Conservation (phyloP, 2,113 vertebrate species). For the Caracal caracal region DNA sequence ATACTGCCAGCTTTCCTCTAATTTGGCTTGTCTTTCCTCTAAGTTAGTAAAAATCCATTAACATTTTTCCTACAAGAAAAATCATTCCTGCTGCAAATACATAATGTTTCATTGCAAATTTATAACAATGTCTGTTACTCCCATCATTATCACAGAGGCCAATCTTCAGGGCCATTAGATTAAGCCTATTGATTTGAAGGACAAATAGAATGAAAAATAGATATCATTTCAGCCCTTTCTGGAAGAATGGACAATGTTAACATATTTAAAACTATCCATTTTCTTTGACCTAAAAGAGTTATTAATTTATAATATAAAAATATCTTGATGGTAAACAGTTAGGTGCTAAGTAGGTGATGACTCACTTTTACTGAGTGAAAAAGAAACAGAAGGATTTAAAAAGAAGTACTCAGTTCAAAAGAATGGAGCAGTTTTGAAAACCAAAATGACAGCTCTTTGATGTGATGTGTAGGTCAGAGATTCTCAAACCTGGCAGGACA, state of each 20-base stretch:
- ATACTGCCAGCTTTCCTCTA: conserved; percentile 39
- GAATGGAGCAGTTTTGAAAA: conserved; percentile 50
- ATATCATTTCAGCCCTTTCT: not conserved
- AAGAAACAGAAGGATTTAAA: conserved; percentile 64
- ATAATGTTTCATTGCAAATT: conserved; percentile 27
- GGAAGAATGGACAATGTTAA: conserved; percentile 16
- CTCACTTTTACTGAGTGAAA: conserved; percentile 55
- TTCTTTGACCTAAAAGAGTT: conserved; percentile 38
- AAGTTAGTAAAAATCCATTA: conserved; percentile 54
- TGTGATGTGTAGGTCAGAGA: not conserved
- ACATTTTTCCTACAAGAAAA: conserved; percentile 28
- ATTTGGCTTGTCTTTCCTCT: conserved; percentile 47
- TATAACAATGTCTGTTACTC: not conserved
- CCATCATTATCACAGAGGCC: not conserved
- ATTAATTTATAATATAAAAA: conserved; percentile 62
- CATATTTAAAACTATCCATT: not conserved
- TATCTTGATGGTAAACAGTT: conserved; percentile 67
- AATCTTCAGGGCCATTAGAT: not conserved
- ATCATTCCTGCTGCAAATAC: not conserved
- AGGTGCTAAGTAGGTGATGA: conserved; percentile 60
- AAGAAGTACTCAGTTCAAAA: conserved; percentile 39
- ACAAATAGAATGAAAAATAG: conserved; percentile 22
- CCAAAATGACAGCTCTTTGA: conserved; percentile 35
- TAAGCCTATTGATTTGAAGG: not conserved
- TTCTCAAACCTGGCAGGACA: conserved; percentile 16